Base-by-base conservation (phyloP, 2,797 vertebrate species). In the Amazonetta brasiliensis region DNA sequence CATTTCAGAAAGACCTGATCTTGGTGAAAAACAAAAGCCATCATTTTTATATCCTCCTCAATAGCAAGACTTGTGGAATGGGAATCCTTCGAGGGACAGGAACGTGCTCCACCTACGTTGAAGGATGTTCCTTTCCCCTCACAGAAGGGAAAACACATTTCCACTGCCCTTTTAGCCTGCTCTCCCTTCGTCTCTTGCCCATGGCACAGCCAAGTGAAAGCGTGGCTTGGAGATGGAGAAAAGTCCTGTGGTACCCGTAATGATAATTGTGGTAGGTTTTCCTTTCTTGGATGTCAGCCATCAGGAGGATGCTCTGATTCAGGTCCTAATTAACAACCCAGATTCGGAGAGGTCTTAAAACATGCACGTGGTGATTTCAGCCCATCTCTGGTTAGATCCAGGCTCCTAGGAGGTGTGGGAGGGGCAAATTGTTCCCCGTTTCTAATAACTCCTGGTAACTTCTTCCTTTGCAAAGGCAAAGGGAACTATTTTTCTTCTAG, bases 1-100 rank as follows among this genome's bases (percentile, higher is more conserved):
- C 3, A 17, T 10, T 28, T 46, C 0, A 0, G 50, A 33, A 69
- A 58, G 48, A 83, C 8, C n/a, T 7, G 41, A 7, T 30, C 10
- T 1, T 17, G 59, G 2, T 0, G 18, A 60, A 22, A 35, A 89
- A 48, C 3, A 58, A 68, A 62, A 2, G 5, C 48, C 13, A 2
- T 2, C 3, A 6, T 28, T 80, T 25, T n/a, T 21, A 11, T 16
- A 0, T 31, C 92, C 75, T 59, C n/a, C 18, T 67, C 9, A 28
- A 11, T 18, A 21, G 12, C 0, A 15, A 7, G 30, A 31, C 59
- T 81, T 82, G 31, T 78, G 55, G 50, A 26, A 46, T 2, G 28
- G 41, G 35, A 31, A 46, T 0, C 59, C 50, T 44, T 11, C 18
- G 46, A 12, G 55, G 12, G n/a, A 9, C 19, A 20, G 67, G n/a